A percentile compares a stretch with the other conserved stretches of the same genome.
Evolutionary conservation across 2,888 invertebrate genomes (phyloP).

Genomic region (Lepidocyrtoides sp.): DNA sequence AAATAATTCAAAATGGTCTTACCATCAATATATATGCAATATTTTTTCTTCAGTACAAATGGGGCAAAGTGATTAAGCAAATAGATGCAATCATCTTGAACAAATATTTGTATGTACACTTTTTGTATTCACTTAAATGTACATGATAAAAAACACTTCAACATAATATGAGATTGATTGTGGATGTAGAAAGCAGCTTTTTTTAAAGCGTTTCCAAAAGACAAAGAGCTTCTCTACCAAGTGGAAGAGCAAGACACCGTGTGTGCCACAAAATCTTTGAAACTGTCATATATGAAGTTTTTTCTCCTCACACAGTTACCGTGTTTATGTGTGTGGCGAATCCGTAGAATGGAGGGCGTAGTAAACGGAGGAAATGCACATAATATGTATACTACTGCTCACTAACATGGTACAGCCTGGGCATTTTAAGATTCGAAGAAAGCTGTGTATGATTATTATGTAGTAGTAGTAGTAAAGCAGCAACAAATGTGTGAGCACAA

Average conservation of each 20-base stretch:
- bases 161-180: neutral
- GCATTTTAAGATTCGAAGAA: slow-evolving; percentile 63
- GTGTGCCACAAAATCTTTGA: slow-evolving; percentile 75
- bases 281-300: slow-evolving; percentile 79
- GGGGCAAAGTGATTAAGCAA: slow-evolving; percentile 24
- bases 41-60: neutral
- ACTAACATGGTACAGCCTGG: slow-evolving; percentile 1
- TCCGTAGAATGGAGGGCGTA: slow-evolving; percentile 70
- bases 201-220: slow-evolving; percentile 7
- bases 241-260: slow-evolving; percentile 79
- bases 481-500: slow-evolving; percentile 71
- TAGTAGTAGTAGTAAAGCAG: slow-evolving; percentile 49
- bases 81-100: neutral
- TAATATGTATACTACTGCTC: neutral
- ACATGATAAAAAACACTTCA: neutral
- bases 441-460: slow-evolving; percentile 11
- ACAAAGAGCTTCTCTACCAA: slow-evolving; percentile 66
- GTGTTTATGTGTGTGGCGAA: slow-evolving; percentile 43
- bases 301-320: slow-evolving; percentile 20
- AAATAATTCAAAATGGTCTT: neutral
- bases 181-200: neutral
- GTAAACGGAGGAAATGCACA: slow-evolving; percentile 72
- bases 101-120: neutral
- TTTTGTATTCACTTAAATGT: neutral
- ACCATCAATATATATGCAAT: slow-evolving; percentile 10